phyloP scores from a whole-genome alignment of 1,140 invertebrate genomes.

The Sminthurides bifidus region DNA sequence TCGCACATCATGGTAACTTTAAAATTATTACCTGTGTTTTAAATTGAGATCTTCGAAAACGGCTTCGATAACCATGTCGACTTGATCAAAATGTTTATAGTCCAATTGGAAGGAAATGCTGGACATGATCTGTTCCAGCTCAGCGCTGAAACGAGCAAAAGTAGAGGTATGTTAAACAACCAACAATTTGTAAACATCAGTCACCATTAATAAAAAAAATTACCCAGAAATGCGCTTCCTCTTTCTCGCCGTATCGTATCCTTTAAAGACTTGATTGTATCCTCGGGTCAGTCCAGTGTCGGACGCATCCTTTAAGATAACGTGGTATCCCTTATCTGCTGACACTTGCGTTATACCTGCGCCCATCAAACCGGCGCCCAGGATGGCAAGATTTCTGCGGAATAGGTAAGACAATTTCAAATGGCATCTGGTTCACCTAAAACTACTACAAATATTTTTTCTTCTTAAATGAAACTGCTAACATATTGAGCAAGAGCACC shows the following conservation, averaged over 20 bases:
- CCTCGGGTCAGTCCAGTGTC: constrained; percentile 70
- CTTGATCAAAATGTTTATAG: constrained; percentile 75
- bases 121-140: constrained; percentile 66
- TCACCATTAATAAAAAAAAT: constrained; percentile 31
- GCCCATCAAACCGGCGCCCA: constrained; percentile 96
- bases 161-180: constrained; percentile 3
- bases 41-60: constrained; percentile 95
- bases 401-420: too few species aligned
- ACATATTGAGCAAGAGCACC: too few species aligned
- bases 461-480: neutral
- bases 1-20: constrained; percentile 1
- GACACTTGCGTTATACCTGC: constrained; percentile 97
- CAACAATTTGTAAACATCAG: constrained; percentile 3
- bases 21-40: constrained; percentile 59
- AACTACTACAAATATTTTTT: too few species aligned
- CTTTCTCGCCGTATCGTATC: constrained; percentile 66
- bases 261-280: constrained; percentile 76
- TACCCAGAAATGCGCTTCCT: constrained; percentile 60
- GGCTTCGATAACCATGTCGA: constrained; percentile 95
- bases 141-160: constrained; percentile 45
- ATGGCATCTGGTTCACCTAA: too few species aligned
- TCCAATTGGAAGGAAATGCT: constrained; percentile 66
- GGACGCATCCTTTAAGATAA: constrained; percentile 85
- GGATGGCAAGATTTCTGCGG: constrained; percentile 59
- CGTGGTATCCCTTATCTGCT: constrained; percentile 83